These are phyloP conservation scores for Silurus aristotelis DNA, from an alignment of 2,797 vertebrate genomes.

Conservation along the genomic window DNA sequence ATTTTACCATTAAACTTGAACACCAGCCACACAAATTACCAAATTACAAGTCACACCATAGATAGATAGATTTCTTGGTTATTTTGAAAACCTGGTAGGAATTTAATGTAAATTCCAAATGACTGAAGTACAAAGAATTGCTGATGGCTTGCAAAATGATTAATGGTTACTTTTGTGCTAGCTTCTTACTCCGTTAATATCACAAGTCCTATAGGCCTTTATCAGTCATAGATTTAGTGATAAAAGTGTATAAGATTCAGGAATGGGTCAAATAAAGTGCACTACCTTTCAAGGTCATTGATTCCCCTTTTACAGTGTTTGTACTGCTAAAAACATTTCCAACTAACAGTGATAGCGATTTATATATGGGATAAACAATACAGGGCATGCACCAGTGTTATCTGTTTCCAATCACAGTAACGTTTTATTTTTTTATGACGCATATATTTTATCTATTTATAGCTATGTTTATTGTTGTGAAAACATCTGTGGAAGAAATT, in stretches of 20 bases:
- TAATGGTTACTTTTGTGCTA: background rate
- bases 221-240: background rate
- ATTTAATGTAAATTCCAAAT: background rate
- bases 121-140: background rate
- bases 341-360: background rate
- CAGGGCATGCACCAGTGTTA: background rate
- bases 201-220: background rate
- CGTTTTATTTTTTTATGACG: background rate
- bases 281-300: conserved; percentile 1
- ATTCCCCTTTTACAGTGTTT: background rate
- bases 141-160: background rate
- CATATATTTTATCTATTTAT: background rate
- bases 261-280: background rate
- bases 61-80: background rate
- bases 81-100: background rate
- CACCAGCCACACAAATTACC: background rate
- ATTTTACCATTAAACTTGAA: background rate
- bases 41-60: background rate
- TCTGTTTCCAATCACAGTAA: background rate
- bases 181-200: background rate
- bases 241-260: background rate
- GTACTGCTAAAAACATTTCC: background rate
- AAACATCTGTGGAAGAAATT: background rate
- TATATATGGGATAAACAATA: background rate
- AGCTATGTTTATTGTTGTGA: background rate